Evolutionary conservation across 2,113 vertebrate genomes (phyloP).

Genomic region (Embiotoca jacksoni): DNA sequence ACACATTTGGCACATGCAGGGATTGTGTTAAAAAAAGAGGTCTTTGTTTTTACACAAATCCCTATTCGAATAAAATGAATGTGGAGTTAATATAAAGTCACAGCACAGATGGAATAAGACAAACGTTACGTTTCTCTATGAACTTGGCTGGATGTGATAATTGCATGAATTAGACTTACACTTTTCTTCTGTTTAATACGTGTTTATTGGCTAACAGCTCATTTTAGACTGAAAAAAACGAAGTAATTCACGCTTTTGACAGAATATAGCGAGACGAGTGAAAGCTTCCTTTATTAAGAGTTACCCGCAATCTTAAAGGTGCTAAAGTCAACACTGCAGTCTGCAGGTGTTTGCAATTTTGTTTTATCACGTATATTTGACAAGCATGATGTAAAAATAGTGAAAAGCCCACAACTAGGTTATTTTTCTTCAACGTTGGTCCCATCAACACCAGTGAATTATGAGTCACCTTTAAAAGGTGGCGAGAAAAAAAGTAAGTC

Average conservation of each 20-base stretch:
- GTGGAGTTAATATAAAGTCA: slow-evolving; percentile 3
- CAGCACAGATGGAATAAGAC: slow-evolving; percentile 9
- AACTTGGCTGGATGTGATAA: slow-evolving; percentile 12
- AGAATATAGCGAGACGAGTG: background rate
- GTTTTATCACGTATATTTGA: background rate
- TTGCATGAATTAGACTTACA: background rate
- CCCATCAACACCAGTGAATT: slow-evolving; percentile 8
- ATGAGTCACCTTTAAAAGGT: slow-evolving; percentile 10
- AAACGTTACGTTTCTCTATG: slow-evolving; percentile 12
- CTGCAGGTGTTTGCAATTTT: no score
- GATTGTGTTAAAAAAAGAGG: background rate
- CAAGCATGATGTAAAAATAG: background rate
- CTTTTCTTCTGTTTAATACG: slow-evolving; percentile 30
- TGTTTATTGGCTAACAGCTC: slow-evolving; percentile 46
- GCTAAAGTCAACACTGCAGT: background rate
- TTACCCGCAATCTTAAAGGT: background rate
- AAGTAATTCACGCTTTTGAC: slow-evolving; percentile 12
- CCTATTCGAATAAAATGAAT: background rate
- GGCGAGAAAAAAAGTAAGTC: background rate
- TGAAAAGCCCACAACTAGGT: background rate
- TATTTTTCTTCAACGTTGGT: slow-evolving; percentile 1
- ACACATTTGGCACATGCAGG: background rate
- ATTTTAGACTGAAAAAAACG: slow-evolving; percentile 27
- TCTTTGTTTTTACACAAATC: background rate
- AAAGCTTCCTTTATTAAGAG: background rate